These are phyloP conservation scores for Apus apus DNA, from an alignment of 2,113 vertebrate species.

Conservation along the genomic window DNA sequence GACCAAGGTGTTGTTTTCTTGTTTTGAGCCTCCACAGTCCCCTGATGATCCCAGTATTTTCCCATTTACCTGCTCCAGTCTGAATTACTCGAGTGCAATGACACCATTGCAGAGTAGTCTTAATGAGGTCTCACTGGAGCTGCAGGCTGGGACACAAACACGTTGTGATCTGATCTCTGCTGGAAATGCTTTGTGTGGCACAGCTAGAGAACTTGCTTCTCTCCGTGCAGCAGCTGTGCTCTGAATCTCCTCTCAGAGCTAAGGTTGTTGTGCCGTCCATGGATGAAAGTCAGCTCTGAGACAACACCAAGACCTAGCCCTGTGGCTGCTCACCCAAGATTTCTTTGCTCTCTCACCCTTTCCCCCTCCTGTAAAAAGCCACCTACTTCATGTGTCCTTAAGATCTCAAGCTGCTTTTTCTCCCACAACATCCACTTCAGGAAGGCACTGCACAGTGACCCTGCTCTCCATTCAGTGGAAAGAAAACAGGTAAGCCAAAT, in stretches of 20 bases:
- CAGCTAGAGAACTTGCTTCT: neutral
- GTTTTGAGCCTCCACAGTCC: neutral
- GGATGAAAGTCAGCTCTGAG: neutral
- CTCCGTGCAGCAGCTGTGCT: neutral
- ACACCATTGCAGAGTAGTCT: neutral
- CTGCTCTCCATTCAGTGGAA: neutral
- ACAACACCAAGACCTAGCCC: neutral
- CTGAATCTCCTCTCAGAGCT: neutral
- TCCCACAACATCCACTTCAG: neutral
- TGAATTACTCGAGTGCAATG: neutral
- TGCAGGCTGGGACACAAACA: neutral
- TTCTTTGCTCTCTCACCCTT: neutral
- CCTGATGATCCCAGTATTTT: neutral
- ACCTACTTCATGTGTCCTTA: neutral
- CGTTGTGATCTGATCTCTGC: neutral
- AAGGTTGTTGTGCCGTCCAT: neutral
- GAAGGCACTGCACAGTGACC: neutral
- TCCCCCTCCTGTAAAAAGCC: neutral
- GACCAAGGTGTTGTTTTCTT: neutral
- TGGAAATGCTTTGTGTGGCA: neutral
- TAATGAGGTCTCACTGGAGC: neutral
- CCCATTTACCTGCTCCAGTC: neutral
- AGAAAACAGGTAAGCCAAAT: neutral
- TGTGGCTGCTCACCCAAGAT: accelerated
- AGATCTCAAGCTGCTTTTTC: neutral